These are phyloP conservation scores for Diarsia mendica DNA, from an alignment of 2,888 invertebrate species.

Conservation along the genomic window DNA sequence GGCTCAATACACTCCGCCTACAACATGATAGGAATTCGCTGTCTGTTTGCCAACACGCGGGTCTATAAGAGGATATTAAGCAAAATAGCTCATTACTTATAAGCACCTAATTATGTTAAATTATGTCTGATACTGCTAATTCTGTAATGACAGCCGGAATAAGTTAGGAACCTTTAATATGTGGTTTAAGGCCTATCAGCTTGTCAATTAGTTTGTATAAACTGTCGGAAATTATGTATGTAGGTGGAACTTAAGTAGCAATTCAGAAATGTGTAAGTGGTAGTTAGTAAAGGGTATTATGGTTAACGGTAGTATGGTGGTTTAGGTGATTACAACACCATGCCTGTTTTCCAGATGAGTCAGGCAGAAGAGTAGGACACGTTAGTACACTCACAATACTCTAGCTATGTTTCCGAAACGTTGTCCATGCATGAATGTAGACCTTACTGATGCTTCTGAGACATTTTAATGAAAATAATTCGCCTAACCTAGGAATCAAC, in stretches of 20 bases:
- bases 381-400: no score
- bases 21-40: constrained; percentile 33
- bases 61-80: constrained; percentile 45
- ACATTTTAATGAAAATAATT: background rate
- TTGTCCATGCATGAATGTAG: no score
- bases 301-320: background rate
- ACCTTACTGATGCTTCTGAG: no score
- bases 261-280: background rate
- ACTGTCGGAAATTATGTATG: constrained; percentile 4
- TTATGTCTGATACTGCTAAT: constrained; percentile 43
- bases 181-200: constrained; percentile 17
- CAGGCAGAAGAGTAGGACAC: background rate
- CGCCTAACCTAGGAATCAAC: background rate
- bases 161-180: constrained; percentile 19
- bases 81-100: constrained; percentile 48
- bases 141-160: constrained; percentile 39
- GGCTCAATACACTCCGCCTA: constrained; percentile 28
- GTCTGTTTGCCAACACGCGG: constrained; percentile 28
- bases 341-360: background rate
- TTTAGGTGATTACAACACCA: background rate
- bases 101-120: constrained; percentile 43
- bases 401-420: no score
- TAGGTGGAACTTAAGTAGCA: background rate
- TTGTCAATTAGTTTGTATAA: constrained; percentile 13
- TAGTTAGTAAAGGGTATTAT: background rate